Base-by-base conservation (phyloP, 1,140 invertebrate species). In the Aphelenchoides fujianensis region DNA sequence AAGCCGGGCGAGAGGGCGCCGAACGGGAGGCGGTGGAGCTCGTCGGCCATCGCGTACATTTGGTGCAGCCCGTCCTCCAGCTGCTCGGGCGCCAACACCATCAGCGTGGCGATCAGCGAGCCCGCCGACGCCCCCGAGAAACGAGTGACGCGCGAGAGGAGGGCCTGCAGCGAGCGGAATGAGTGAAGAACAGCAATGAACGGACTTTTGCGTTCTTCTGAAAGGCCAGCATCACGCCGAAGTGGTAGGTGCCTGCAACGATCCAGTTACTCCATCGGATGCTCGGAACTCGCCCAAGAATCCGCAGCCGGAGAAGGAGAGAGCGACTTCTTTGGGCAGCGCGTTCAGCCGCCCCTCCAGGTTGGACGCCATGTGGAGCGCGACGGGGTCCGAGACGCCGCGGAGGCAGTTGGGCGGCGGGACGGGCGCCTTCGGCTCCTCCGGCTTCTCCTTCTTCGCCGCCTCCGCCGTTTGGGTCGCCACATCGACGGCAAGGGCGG, bases 1-100 rank as follows among this genome's bases (percentile, higher is more conserved):
- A 84, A 83, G 59, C 81, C 82, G 1, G 81, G 82, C 19, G 81
- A 82, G 32, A 83, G 36, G 1, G 81, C 83, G 19, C 83, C 83
- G 52, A 83, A 74, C 35, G 62, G 71, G 19, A 76, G 63, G 12
- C 62, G 41, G 61, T 83, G 71, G n/a, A 83, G 36, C 31, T 83
- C 81, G 37, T 82, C 81, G 7, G 81, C 82, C 36, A 84, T 55
- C 28, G 73, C 61, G 37, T 82, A 84, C 2, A 83, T 37, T 12
- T 76, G 73, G 2, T 82, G 53, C 12, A 84, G 64, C 34, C 71
- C 69, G 35, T 69, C 62, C 68, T 79, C 79, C 16, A 79, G 30
- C 34, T 27, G 59, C 48, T 84, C 71, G 12, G 82, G 83, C 7
- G 61, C 62, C 2, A 83, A 53, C 2, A 78, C 69, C 1, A 76